These are phyloP conservation scores for Homarus americanus DNA, from an alignment of 1,140 invertebrate genomes.

Conservation along the genomic window DNA sequence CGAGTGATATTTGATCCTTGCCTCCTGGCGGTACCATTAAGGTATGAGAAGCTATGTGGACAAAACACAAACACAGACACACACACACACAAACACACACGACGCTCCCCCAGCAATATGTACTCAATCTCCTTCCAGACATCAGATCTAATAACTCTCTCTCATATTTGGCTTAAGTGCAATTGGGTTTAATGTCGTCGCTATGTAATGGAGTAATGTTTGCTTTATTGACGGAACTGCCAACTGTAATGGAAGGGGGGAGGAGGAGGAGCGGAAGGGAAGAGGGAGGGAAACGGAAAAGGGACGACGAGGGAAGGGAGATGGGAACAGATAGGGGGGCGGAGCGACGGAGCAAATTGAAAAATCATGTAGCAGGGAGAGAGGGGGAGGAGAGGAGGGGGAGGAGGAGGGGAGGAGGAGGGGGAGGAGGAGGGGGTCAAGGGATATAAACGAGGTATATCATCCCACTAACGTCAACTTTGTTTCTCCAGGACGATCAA, in stretches of 20 bases:
- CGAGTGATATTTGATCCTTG: neutral
- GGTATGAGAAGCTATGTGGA: neutral
- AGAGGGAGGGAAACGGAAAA: neutral
- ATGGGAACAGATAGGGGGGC: slow-evolving; percentile 1
- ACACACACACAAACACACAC: neutral
- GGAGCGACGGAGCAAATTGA: neutral
- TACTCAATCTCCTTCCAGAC: slow-evolving; percentile 9
- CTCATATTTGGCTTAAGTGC: slow-evolving; percentile 39
- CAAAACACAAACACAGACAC: neutral
- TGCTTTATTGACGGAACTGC: slow-evolving; percentile 35
- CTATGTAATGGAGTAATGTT: slow-evolving; percentile 38
- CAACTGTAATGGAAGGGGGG: slow-evolving; percentile 25
- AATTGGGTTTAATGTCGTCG: slow-evolving; percentile 34
- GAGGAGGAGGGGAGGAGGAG: no score
- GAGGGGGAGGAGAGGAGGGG: no score
- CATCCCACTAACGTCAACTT: no score
- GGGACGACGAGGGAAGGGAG: neutral
- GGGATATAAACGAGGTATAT: no score
- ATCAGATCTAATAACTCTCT: slow-evolving; percentile 35
- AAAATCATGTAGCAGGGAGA: slow-evolving; percentile 9
- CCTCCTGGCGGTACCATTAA: neutral
- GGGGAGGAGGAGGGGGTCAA: no score
- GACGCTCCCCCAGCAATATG: neutral
- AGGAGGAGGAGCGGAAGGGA: neutral
- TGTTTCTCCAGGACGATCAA: no score